Evolutionary conservation across 35 echinoderm and acorn worm species (phyloP).

Genomic region (Ophiothrix spiculata): DNA sequence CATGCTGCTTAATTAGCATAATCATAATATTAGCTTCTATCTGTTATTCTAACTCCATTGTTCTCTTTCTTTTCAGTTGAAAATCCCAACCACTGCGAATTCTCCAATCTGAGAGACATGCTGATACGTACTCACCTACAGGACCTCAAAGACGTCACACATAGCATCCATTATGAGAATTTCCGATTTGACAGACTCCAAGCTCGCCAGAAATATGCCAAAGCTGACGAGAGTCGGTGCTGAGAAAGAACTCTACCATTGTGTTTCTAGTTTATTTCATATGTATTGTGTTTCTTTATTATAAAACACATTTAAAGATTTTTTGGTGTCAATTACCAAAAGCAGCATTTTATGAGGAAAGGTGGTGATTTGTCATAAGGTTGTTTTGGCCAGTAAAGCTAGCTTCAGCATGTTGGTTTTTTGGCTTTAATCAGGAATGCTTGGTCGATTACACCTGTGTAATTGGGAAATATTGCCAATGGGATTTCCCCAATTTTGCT

Average conservation of each 20-base stretch:
- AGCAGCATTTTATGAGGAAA: too few relatives aligned
- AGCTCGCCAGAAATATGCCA: constrained; percentile 71
- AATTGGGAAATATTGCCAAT: too few relatives aligned
- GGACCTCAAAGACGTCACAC: constrained; percentile 94
- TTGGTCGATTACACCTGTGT: too few relatives aligned
- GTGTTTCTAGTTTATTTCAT: neutral
- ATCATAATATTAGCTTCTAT: too few relatives aligned
- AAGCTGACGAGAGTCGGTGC: constrained; percentile 74
- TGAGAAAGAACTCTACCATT: constrained; percentile 35
- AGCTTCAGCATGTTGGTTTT: too few relatives aligned
- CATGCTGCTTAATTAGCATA: too few relatives aligned
- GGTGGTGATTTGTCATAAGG: too few relatives aligned
- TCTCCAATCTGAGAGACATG: constrained; percentile 88
- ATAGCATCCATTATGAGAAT: constrained; percentile 96
- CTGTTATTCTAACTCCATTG: neutral
- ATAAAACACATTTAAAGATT: too few relatives aligned
- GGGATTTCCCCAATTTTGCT: too few relatives aligned
- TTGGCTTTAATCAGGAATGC: too few relatives aligned
- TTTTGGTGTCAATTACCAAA: too few relatives aligned
- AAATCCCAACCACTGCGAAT: constrained; percentile 94
- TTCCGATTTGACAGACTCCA: constrained; percentile 84
- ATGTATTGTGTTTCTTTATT: neutral
- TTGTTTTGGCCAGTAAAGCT: too few relatives aligned
- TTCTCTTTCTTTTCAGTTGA: constrained; percentile 63
- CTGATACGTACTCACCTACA: constrained; percentile 93